Base-by-base conservation (phyloP, 2,888 invertebrate genomes). In the Gastracanthus pulcherrimus region DNA sequence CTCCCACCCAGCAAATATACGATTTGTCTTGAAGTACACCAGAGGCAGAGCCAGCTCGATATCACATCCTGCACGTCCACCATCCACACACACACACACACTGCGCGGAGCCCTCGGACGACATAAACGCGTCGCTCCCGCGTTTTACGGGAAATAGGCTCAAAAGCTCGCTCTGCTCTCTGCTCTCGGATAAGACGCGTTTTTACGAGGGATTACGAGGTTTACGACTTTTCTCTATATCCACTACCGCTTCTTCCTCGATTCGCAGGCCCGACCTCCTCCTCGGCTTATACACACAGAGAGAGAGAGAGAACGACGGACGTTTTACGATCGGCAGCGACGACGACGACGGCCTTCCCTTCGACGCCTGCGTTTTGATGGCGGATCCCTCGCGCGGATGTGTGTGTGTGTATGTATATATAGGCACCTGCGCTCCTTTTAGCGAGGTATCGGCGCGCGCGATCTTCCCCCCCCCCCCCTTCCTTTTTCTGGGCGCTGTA, bases 151-250 rank as follows among this genome's bases (percentile, higher is more conserved):
- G 58, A 55, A 77, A 62, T 66, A 72, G 72, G 78, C 80, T 75
- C 80, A 34, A 66, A n/a, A n/a, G n/a, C n/a, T n/a, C n/a, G n/a
- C n/a, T n/a, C n/a, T n/a, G 31, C 26, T 41, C 19, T 19, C 41
- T 23, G 31, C 55, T 13, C 45, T 51, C 51, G 86, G 84, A 86
- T 87, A 87, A 87, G 86, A 86, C 81, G 85, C 85, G 85, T 85
- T 90, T 88, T 89, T 89, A 89, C 88, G 88, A 87, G 85, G 88
- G 89, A 90, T 89, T 88, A 89, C 88, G 88, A 83, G 86, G 85
- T 90, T 90, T 90, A 90, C 86, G 89, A 87, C 86, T 84, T 85
- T 85, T 85, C 80, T 80, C 64, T 71, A 77, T 70, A 79, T 74
- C 79, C 79, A 74, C 38, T 78, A 31, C 70, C 81, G 48, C 38